These are phyloP conservation scores for Drosophila pseudotakahashii DNA, from an alignment of 2,888 invertebrate genomes.

Conservation along the genomic window DNA sequence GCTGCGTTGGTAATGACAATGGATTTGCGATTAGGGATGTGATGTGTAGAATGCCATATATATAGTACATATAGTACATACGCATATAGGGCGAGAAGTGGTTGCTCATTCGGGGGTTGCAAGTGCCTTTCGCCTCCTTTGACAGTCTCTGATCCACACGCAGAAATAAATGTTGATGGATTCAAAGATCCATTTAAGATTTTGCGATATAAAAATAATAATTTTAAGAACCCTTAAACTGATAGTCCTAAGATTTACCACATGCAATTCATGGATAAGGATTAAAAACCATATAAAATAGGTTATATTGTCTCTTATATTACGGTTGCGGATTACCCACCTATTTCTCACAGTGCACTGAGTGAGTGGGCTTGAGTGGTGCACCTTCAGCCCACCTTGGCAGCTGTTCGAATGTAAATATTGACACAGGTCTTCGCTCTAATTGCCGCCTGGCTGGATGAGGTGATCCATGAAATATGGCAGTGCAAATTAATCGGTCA, in stretches of 20 bases:
- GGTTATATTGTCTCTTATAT: too few species aligned
- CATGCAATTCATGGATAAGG: too few species aligned
- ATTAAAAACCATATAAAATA: too few species aligned
- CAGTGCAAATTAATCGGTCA: background rate
- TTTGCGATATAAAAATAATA: too few species aligned
- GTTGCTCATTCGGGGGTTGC: conserved; percentile 38
- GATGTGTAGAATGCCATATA: background rate
- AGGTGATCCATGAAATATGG: background rate
- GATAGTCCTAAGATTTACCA: too few species aligned
- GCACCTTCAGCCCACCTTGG: conserved; percentile 34
- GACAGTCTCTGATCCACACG: conserved; percentile 2
- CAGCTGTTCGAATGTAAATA: conserved; percentile 55
- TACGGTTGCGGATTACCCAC: too few species aligned
- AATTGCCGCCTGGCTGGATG: conserved; percentile 21
- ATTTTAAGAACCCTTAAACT: too few species aligned
- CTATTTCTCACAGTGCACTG: conserved; percentile 11
- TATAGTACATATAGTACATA: conserved; percentile 2
- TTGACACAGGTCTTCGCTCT: conserved; percentile 38
- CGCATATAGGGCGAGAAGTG: conserved; percentile 1
- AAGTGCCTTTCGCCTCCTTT: conserved; percentile 12
- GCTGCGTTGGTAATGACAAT: conserved; percentile 12
- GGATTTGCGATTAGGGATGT: conserved; percentile 5
- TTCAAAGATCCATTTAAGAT: background rate
- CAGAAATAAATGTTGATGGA: background rate
- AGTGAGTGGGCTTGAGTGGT: conserved; percentile 11